These are phyloP conservation scores for Protobothrops flavoviridis DNA, from an alignment of 2,113 vertebrate genomes.

Conservation along the genomic window DNA sequence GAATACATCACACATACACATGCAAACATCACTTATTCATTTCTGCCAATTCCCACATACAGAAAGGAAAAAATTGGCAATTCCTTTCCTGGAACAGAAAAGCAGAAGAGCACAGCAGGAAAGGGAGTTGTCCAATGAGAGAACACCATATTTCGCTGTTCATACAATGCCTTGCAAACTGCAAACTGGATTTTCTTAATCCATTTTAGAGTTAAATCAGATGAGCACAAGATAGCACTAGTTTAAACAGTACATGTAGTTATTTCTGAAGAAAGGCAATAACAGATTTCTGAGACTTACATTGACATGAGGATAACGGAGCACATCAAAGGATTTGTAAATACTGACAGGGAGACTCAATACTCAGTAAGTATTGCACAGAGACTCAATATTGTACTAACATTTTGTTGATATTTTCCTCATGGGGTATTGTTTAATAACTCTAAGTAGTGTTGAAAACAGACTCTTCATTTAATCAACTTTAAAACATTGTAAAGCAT, in stretches of 20 bases:
- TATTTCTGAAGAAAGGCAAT: neutral
- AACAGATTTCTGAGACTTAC: neutral
- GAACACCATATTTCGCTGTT: neutral
- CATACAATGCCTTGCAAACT: neutral
- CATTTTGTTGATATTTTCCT: neutral
- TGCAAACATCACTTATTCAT: neutral
- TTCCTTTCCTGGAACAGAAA: neutral
- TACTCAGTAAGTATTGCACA: neutral
- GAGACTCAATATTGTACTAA: neutral
- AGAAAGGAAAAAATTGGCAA: neutral
- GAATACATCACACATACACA: neutral
- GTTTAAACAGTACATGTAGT: neutral
- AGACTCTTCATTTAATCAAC: neutral
- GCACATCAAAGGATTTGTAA: neutral
- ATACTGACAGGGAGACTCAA: neutral
- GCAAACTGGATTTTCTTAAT: neutral
- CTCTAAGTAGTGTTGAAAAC: neutral
- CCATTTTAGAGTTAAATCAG: neutral
- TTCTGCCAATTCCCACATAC: neutral
- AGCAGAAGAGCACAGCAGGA: neutral
- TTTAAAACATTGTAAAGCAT: slow-evolving; percentile 3
- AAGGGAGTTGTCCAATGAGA: neutral
- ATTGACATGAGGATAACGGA: neutral
- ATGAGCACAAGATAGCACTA: neutral
- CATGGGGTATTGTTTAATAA: neutral